Percentiles rank a stretch among this genome's conserved stretches.
Conservation (phyloP, 2,888 invertebrate species). For the Teleiodes luculella region DNA sequence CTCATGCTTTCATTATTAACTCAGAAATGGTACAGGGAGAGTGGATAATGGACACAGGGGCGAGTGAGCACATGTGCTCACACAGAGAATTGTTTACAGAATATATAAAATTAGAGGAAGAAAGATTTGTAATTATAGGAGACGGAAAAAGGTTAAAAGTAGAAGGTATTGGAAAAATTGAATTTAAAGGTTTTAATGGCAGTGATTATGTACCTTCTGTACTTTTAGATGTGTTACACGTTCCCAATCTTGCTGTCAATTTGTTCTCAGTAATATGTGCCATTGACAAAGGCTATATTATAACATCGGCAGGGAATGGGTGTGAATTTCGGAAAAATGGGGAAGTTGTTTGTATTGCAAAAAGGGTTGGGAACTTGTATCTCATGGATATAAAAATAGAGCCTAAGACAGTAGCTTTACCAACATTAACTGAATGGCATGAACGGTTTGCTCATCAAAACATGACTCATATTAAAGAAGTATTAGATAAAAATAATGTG, state of each 20-base stretch:
- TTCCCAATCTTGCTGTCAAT: not conserved
- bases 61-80: not conserved
- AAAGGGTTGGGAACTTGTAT: too few species aligned
- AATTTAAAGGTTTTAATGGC: not conserved
- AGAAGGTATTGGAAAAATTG: not conserved
- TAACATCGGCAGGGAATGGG: not conserved
- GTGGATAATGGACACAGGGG: not conserved
- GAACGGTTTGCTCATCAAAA: slow-evolving; percentile 15
- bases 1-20: not conserved
- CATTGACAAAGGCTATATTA: not conserved
- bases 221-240: not conserved
- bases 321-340: not conserved
- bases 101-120: not conserved
- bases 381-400: too few species aligned
- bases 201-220: not conserved
- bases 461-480: not conserved
- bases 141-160: not conserved
- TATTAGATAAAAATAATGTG: not conserved
- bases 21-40: not conserved
- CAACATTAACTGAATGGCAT: not conserved
- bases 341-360: not conserved
- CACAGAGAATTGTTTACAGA: not conserved
- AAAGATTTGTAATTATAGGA: not conserved
- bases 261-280: not conserved
- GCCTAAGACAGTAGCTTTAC: too few species aligned